Evolutionary conservation across 2,888 invertebrate genomes (phyloP).

Genomic region (Luperina testacea): DNA sequence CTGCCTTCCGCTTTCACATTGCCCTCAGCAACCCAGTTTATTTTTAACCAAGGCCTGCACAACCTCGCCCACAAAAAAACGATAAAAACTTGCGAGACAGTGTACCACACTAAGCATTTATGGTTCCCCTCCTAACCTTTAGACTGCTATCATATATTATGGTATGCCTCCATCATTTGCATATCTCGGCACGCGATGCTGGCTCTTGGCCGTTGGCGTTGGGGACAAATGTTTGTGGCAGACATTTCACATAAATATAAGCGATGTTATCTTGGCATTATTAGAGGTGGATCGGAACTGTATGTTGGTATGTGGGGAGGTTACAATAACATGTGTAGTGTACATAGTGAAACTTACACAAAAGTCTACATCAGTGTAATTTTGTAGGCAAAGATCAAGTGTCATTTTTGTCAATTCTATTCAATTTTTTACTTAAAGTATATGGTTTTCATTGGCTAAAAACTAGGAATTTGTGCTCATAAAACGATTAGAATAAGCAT

Average conservation of each 20-base stretch:
- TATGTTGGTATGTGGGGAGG: not conserved
- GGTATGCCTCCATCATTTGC: conserved; percentile 66
- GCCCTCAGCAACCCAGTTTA: too few species aligned
- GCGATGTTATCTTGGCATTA: conserved; percentile 20
- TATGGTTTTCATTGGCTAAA: too few species aligned
- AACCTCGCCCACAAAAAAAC: conserved; percentile 27
- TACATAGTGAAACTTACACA: not conserved
- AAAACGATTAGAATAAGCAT: too few species aligned
- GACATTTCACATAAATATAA: conserved; percentile 28
- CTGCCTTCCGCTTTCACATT: too few species aligned
- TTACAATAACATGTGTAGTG: too few species aligned
- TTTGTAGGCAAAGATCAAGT: not conserved
- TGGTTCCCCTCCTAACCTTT: conserved; percentile 67
- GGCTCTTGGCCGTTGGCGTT: conserved; percentile 45
- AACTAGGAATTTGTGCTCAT: too few species aligned
- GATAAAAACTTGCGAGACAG: conserved; percentile 35
- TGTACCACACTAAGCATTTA: conserved; percentile 19
- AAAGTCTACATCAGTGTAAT: not conserved
- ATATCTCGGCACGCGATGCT: conserved; percentile 72
- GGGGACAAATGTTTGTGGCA: conserved; percentile 57
- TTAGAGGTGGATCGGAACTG: conserved; percentile 26
- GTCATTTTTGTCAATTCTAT: not conserved
- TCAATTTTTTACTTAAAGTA: too few species aligned
- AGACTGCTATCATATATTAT: conserved; percentile 59
- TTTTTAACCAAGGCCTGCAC: conserved; percentile 37